Conservation (phyloP, 2,113 vertebrate genomes). For the Rhynchomys soricoides region DNA sequence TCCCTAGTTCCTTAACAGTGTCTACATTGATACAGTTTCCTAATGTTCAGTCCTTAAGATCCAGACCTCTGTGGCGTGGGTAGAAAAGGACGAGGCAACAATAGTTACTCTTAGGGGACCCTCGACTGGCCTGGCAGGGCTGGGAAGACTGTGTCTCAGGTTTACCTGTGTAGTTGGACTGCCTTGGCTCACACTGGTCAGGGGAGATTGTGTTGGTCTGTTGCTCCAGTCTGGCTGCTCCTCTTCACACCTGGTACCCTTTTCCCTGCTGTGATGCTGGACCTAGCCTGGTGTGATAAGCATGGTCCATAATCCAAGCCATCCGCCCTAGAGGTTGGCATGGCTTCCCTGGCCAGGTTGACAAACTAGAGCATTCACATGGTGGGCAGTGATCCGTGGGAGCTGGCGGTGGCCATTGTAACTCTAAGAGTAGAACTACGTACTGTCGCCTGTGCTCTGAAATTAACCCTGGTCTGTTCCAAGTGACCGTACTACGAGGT, state of each 20-base stretch:
- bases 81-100: neutral
- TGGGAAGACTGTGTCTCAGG: neutral
- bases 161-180: neutral
- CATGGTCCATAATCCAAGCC: slow-evolving; percentile 21
- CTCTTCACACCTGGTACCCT: neutral
- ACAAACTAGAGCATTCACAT: neutral
- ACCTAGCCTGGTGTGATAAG: slow-evolving; percentile 37
- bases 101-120: neutral
- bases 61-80: neutral
- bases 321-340: neutral
- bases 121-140: neutral
- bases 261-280: slow-evolving; percentile 6
- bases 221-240: neutral
- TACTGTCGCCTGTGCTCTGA: slow-evolving; percentile 61
- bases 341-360: neutral
- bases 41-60: neutral
- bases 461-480: slow-evolving; percentile 58
- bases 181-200: neutral
- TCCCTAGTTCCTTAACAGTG: neutral
- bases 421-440: slow-evolving; percentile 42
- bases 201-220: neutral
- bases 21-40: neutral
- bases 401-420: neutral
- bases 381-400: slow-evolving; percentile 48
- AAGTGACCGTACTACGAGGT: neutral